Base-by-base conservation (phyloP, 1,140 invertebrate genomes). In the Drosophila aff. region DNA sequence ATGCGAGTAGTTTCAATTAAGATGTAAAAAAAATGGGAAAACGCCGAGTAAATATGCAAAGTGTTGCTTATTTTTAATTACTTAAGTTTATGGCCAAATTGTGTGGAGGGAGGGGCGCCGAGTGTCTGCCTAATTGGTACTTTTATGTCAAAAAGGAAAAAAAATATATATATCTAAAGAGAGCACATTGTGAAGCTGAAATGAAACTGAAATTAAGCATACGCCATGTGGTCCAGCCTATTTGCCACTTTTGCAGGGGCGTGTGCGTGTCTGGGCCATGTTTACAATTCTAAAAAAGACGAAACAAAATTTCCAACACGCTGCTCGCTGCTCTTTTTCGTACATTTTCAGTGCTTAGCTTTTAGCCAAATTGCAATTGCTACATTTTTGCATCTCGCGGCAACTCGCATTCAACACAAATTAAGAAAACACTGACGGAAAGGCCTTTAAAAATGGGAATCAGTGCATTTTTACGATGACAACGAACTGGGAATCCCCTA, bases 291-390 rank as follows among this genome's bases (percentile, higher is more conserved):
- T 66, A 63, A 81, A 81, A 84, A 62, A n/a, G 55, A 67, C 1
- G 65, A 1, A 69, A 66, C 72, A 89, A 81, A 13, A 66, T 89
- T 87, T 71, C 50, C 76, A 87, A 89, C 82, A 72, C 77, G 63
- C 40, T 52, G 46, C 53, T 50, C 69, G 60, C 33, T 86, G 83
- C 79, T 38, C 84, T 80, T 72, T 72, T 78, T 41, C 47, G 64
- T 75, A 43, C 40, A 53, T 52, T 74, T 86, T 66, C 58, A 44
- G 49, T 86, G 79, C 79, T 71, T 65, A 89, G 84, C 84, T 89
- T 89, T 89, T 90, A 89, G 81, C 59, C 73, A 90, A 90, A 89
- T 89, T 89, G 81, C 84, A 64, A 69, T 77, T 76, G 73, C 73
- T 62, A 65, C 59, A 83, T 62, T 75, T 75, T 75, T 68, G 49